Base-by-base conservation (phyloP, 2,113 vertebrate genomes). In the Grus americana region DNA sequence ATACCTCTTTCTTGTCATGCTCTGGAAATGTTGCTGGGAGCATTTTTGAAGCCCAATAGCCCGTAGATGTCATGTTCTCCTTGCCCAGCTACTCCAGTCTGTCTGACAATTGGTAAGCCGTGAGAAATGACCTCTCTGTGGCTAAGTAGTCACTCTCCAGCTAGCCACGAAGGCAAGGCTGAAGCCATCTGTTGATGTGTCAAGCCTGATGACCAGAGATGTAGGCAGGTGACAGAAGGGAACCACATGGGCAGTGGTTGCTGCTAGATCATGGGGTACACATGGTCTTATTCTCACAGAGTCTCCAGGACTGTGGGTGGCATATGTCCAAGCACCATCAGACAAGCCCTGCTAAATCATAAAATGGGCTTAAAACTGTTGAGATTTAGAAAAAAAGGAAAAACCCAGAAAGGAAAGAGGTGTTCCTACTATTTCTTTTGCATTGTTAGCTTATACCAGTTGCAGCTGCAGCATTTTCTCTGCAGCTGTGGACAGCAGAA, bases 1-100 rank as follows among this genome's bases (percentile, higher is more conserved):
- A 14, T 36, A 13, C 4, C 8, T 76, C 63, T 59, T 62, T 19
- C 18, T 78, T 5, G 0, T 27, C 30, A 1, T 24, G 15, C 32
- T 61, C 40, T 72, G 78, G 14, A 49, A 57, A 17, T 20, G 42
- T 2, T 75, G 10, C 10, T 40, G 29, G 32, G 34, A 82, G 8
- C 6, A 15, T 38, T 58, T 63, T 8, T 32, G 22, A 47, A 66
- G 34, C 20, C 32, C 11, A 54, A 6, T 21, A 52, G 12, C 4
- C 18, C 1, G 0, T 55, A 21, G 10, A 32, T 49, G 24, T n/a
- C 58, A 29, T 1, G 0, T 61, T 61, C 24, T 65, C 49, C 32
- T 40, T 44, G 21, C 29, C 12, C 66, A 38, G 2, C 15, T 15
- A 3, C 34, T 72, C 49, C 65, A 86, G 54, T 7, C 30, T 10